Conservation (phyloP, 2,113 vertebrate genomes). For the Stictonetta naevosa region DNA sequence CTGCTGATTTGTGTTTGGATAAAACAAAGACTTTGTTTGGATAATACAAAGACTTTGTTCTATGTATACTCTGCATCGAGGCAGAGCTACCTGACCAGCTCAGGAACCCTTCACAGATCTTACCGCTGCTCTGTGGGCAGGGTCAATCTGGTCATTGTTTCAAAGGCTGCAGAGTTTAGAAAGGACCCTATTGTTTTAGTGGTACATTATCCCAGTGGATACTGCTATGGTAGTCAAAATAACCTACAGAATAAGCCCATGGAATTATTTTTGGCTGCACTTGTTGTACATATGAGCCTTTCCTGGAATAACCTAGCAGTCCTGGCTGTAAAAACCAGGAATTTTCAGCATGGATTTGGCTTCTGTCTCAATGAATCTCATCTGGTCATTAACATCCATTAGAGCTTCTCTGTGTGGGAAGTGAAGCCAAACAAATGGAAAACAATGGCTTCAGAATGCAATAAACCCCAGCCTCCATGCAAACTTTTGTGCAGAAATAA, state of each 20-base stretch:
- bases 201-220: neutral
- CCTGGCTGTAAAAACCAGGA: neutral
- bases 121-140: neutral
- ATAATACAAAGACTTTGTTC: neutral
- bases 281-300: neutral
- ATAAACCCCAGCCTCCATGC: neutral
- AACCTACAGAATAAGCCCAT: neutral
- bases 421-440: neutral
- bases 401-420: neutral
- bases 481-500: neutral
- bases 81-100: neutral
- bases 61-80: neutral
- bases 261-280: neutral
- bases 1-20: neutral
- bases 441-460: neutral
- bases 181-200: neutral
- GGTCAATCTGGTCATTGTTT: neutral
- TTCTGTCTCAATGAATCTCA: neutral
- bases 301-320: neutral
- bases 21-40: too few relatives aligned
- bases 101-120: neutral
- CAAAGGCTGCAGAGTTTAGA: neutral
- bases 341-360: neutral
- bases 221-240: neutral
- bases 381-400: neutral